Base-by-base conservation (phyloP, 2,888 invertebrate genomes). In the Polyommatus icarus region DNA sequence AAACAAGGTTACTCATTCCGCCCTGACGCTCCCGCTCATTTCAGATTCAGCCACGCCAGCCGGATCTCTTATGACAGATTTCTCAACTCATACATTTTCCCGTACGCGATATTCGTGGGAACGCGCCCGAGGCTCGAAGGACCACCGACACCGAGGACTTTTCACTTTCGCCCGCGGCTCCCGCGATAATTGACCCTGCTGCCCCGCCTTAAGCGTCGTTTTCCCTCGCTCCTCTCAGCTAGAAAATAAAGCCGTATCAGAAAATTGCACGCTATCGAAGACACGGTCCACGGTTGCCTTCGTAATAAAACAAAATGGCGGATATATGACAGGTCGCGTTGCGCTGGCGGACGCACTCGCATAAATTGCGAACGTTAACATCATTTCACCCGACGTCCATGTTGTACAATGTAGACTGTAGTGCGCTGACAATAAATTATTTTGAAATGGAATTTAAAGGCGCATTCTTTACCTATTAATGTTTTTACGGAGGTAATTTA, bases 31-130 rank as follows among this genome's bases (percentile, higher is more conserved):
- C 15, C 50, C 24, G 18, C 29, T 54, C 24, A 24, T 92, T 92
- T 93, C 91, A 91, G 89, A 87, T 89, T 86, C 87, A 88, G 87
- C 85, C 88, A 89, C 88, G 89, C 91, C 85, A 88, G 91, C 86
- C 89, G 87, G 90, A 93, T 93, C 89, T 88, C 88, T 91, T 91
- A 92, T 91, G 93, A 92, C 93, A 93, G 89, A 92, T 92, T 92
- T 92, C 93, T 92, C 91, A 91, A 91, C 91, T 89, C 91, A 90
- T 93, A 93, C 90, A 93, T 93, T 93, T 93, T 93, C 94, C 92
- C 88, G 84, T 84, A 88, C 84, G 84, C 89, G 85, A 93, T 91
- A 93, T 87, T 88, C 94, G 94, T 93, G 94, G 91, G 94, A 94
- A 93, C 88, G 81, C 79, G 91, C 91, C 91, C 85, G 87, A 84